phyloP scores from a whole-genome alignment of 2,113 vertebrate species.

The Cyprinus carpio region DNA sequence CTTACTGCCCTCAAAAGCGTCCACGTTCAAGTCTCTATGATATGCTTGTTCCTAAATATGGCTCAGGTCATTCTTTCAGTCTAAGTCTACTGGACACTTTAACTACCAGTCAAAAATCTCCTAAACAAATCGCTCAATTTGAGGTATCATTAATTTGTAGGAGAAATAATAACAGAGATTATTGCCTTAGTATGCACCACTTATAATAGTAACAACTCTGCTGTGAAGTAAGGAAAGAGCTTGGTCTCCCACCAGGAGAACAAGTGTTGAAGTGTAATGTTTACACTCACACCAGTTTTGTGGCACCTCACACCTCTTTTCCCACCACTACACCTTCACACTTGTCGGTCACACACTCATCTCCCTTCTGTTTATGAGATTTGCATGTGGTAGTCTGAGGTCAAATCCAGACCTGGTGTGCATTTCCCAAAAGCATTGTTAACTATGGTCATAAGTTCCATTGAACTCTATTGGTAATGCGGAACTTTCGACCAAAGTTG shows the following conservation, averaged over 20 bases:
- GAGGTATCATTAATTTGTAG: background rate
- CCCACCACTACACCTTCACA: constrained; percentile 27
- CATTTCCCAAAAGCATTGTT: too few relatives aligned
- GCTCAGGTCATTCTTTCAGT: background rate
- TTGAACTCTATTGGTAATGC: too few relatives aligned
- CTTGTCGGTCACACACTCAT: background rate
- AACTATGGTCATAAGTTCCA: too few relatives aligned
- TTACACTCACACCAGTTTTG: constrained; percentile 27
- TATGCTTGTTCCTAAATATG: background rate
- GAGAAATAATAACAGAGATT: background rate
- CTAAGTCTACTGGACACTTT: background rate
- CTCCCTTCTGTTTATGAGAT: constrained; percentile 2
- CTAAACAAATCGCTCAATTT: background rate
- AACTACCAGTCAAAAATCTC: background rate
- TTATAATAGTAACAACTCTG: constrained; percentile 9
- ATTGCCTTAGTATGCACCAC: background rate
- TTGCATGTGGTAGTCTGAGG: background rate
- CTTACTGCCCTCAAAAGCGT: background rate
- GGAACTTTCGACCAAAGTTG: too few relatives aligned
- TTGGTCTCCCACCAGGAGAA: background rate
- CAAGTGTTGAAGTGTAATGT: constrained; percentile 39
- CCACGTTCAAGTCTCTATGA: background rate
- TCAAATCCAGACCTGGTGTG: background rate
- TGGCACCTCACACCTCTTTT: constrained; percentile 6
- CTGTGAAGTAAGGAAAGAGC: background rate